phyloP scores from a whole-genome alignment of 1,140 invertebrate species.

The Drosophila aff. region DNA sequence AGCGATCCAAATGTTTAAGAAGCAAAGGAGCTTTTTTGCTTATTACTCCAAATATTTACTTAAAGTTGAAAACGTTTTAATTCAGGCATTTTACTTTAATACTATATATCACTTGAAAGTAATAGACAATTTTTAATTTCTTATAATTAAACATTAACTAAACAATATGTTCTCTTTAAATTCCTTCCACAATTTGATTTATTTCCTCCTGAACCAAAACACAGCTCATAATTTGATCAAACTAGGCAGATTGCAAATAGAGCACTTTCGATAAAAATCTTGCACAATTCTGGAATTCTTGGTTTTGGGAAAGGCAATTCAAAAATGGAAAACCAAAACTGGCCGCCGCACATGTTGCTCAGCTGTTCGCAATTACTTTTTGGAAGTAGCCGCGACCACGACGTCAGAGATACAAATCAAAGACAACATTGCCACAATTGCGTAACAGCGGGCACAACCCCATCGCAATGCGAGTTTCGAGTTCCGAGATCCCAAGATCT shows the following conservation, averaged over 20 bases:
- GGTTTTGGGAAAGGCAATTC: conserved; percentile 32
- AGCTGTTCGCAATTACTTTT: conserved; percentile 77
- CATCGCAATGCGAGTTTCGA: not conserved
- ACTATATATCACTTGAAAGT: not conserved
- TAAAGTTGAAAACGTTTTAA: no score
- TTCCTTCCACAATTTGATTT: not conserved
- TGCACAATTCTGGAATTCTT: conserved; percentile 35
- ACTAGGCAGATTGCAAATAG: conserved; percentile 21
- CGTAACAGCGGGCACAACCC: conserved; percentile 42
- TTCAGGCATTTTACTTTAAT: no score
- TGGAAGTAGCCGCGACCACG: conserved; percentile 31
- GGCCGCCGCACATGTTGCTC: conserved; percentile 69
- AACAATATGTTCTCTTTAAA: not conserved
- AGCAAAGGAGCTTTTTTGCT: no score
- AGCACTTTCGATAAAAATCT: conserved; percentile 18
- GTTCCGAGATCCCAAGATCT: conserved; percentile 16
- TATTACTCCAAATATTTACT: no score
- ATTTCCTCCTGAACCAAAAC: not conserved
- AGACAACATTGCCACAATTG: conserved; percentile 68
- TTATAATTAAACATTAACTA: no score
- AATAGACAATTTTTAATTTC: not conserved
- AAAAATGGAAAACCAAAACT: conserved; percentile 40
- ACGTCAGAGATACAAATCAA: conserved; percentile 61
- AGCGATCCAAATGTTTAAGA: not conserved
- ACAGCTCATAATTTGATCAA: conserved; percentile 4